Conservation (phyloP, 2,113 vertebrate genomes). For the Bubo scandiacus region DNA sequence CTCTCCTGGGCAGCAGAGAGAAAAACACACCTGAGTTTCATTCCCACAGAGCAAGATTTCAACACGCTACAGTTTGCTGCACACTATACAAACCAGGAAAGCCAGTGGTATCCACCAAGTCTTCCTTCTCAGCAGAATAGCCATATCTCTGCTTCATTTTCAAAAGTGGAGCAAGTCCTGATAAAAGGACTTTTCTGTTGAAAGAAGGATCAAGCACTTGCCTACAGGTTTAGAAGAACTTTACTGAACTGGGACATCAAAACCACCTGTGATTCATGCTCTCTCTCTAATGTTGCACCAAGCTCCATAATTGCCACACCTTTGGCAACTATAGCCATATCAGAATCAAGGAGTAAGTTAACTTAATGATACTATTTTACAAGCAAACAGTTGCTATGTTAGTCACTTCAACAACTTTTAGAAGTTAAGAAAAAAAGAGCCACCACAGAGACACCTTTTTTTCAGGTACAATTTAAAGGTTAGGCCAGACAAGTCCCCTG, state of each 20-base stretch:
- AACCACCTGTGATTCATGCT: background rate
- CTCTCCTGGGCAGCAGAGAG: background rate
- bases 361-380: background rate
- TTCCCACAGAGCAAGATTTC: background rate
- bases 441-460: accelerated
- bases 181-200: background rate
- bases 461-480: background rate
- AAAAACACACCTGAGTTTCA: background rate
- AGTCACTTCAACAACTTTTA: background rate
- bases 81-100: background rate
- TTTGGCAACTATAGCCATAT: background rate
- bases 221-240: background rate
- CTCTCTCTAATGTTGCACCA: background rate
- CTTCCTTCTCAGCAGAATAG: background rate
- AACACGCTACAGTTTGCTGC: background rate
- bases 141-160: background rate
- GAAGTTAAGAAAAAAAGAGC: background rate
- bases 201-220: background rate
- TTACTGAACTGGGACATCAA: background rate
- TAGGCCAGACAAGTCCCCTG: background rate
- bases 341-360: background rate
- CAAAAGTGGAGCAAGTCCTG: background rate
- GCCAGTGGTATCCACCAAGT: background rate
- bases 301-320: too few species aligned
- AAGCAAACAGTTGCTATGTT: background rate